Percentiles rank a stretch among this genome's conserved stretches.
phyloP scores from a whole-genome alignment of 2,888 invertebrate genomes.

The Agrilus cyanescens region DNA sequence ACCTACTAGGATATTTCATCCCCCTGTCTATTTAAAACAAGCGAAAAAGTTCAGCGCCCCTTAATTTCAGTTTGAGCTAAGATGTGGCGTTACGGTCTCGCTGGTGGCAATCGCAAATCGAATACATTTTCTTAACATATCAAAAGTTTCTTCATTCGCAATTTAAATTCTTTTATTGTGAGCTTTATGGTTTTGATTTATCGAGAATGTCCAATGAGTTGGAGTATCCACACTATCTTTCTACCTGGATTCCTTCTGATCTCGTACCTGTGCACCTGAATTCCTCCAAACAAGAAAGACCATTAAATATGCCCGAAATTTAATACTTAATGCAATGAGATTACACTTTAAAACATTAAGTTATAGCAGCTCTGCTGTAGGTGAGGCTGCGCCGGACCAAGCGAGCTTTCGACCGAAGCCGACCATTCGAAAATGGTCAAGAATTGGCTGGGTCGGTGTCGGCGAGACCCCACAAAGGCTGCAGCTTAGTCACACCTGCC shows the following conservation, averaged over 20 bases:
- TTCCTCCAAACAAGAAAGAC: constrained; percentile 34
- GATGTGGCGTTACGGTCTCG: too few relatives aligned
- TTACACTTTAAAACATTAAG: constrained; percentile 34
- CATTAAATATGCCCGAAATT: constrained; percentile 24
- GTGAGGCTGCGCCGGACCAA: constrained; percentile 25
- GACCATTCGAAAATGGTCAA: constrained; percentile 3
- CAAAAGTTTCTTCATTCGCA: too few relatives aligned
- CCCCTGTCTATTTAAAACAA: too few relatives aligned
- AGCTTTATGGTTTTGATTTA: not conserved
- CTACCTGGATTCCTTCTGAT: not conserved
- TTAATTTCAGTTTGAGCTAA: too few relatives aligned
- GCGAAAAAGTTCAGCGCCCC: too few relatives aligned
- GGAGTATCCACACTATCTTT: constrained; percentile 27
- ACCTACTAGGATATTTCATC: too few relatives aligned
- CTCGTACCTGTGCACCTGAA: constrained; percentile 29
- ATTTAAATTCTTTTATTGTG: too few relatives aligned
- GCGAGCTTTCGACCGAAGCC: not conserved
- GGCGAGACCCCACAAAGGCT: constrained; percentile 30
- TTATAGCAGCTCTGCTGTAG: constrained; percentile 32
- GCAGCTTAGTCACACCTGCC: constrained; percentile 38
- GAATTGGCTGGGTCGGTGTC: constrained; percentile 27
- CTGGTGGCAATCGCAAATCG: too few relatives aligned
- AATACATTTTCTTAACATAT: too few relatives aligned
- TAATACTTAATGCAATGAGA: constrained; percentile 30
- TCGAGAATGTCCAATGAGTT: not conserved